These are phyloP conservation scores for Drosophila picticornis DNA, from an alignment of 2,888 invertebrate genomes.

Conservation along the genomic window DNA sequence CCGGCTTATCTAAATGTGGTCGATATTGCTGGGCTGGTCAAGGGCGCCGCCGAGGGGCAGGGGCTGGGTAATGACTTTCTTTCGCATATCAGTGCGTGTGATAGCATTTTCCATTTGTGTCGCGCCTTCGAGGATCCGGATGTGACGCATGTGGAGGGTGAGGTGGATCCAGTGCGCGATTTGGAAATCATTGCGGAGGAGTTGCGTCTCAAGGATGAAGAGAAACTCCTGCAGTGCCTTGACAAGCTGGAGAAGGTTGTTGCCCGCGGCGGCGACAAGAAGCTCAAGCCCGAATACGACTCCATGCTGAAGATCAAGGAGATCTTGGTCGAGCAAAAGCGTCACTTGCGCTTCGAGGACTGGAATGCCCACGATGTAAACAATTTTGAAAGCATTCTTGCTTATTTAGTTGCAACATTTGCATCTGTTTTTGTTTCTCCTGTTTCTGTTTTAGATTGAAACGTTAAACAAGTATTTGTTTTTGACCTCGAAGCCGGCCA, in stretches of 20 bases:
- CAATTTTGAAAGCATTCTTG: background rate
- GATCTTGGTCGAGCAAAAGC: constrained; percentile 94
- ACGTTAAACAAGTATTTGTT: constrained; percentile 98
- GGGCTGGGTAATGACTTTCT: constrained; percentile 99
- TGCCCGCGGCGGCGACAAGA: constrained; percentile 95
- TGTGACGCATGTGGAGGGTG: constrained; percentile 99
- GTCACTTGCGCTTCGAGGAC: constrained; percentile 96
- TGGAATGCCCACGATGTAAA: constrained; percentile 97
- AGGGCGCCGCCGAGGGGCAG: constrained; percentile 97
- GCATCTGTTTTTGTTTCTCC: background rate
- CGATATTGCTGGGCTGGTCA: constrained; percentile 99
- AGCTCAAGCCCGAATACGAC: constrained; percentile 98
- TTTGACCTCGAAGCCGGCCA: constrained; percentile 98
- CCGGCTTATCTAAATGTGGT: constrained; percentile 99
- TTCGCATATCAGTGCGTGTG: constrained; percentile 99
- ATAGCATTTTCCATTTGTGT: constrained; percentile 98
- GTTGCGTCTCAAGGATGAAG: constrained; percentile 96
- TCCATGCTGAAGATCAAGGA: constrained; percentile 93
- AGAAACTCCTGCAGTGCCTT: constrained; percentile 91
- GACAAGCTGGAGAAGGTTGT: constrained; percentile 95
- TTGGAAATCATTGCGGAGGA: constrained; percentile 98
- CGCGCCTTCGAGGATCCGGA: constrained; percentile 99
- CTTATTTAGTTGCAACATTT: background rate
- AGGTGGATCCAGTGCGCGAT: constrained; percentile 98
- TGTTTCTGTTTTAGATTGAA: constrained; percentile 91